Conservation (phyloP, 1,140 invertebrate genomes). For the Drosophila nigrodunni region DNA sequence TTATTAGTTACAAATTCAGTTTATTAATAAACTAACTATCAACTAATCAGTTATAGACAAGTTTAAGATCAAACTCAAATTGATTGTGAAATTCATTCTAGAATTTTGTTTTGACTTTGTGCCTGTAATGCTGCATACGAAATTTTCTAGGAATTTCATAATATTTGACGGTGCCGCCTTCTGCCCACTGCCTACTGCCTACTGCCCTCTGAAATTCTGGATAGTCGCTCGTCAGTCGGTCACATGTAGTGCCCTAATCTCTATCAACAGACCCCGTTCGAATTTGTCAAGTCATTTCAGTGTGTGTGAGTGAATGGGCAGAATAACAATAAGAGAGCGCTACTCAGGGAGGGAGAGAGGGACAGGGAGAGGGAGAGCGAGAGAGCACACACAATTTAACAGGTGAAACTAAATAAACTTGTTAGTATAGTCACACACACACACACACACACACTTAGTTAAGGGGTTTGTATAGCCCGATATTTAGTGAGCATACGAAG, state of each 20-base stretch:
- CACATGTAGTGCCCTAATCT: slow-evolving; percentile 42
- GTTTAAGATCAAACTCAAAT: background rate
- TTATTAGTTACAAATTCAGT: no score
- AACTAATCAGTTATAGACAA: no score
- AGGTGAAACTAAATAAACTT: slow-evolving; percentile 50
- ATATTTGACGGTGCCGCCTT: slow-evolving; percentile 7
- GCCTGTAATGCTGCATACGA: slow-evolving; percentile 17
- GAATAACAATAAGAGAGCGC: slow-evolving; percentile 4
- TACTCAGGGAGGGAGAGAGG: background rate
- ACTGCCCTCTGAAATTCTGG: background rate
- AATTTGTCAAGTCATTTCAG: slow-evolving; percentile 38
- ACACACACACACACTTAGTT: slow-evolving; percentile 17
- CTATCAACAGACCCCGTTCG: slow-evolving; percentile 6
- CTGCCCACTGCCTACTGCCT: no score
- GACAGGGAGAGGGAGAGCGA: background rate
- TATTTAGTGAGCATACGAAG: slow-evolving; percentile 27
- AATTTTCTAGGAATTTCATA: slow-evolving; percentile 20
- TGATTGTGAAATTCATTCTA: slow-evolving; percentile 13
- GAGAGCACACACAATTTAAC: slow-evolving; percentile 12
- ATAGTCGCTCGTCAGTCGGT: slow-evolving; percentile 7
- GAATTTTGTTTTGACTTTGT: slow-evolving; percentile 19
- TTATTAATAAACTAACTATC: no score
- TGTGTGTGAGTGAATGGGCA: background rate
- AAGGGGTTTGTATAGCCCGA: slow-evolving; percentile 48
- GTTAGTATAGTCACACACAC: slow-evolving; percentile 13